Evolutionary conservation across 2,113 vertebrate genomes (phyloP).

Genomic region (Sylvilagus bachmani): DNA sequence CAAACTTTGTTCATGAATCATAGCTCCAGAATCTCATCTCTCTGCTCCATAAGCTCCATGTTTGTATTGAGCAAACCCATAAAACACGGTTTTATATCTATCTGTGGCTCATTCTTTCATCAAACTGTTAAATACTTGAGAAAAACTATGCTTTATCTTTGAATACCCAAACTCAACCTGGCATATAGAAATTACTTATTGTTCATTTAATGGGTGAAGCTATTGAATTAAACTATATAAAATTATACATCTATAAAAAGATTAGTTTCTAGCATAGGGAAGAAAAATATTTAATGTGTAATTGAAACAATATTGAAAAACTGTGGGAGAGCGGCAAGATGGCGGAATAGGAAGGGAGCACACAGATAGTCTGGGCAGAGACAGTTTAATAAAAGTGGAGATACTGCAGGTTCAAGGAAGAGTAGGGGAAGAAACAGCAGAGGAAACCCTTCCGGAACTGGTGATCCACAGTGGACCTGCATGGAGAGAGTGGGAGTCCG

Average conservation of each 20-base stretch:
- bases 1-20: background rate
- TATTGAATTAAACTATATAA: slow-evolving; percentile 23
- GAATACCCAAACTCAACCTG: background rate
- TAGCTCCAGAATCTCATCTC: background rate
- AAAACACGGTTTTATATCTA: background rate
- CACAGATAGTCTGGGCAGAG: too few relatives aligned
- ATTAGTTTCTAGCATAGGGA: background rate
- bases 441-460: too few relatives aligned
- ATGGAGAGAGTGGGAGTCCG: too few relatives aligned
- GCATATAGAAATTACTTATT: background rate
- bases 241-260: background rate
- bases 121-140: background rate
- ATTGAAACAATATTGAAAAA: slow-evolving; percentile 43
- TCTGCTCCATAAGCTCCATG: background rate
- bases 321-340: too few relatives aligned
- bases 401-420: too few relatives aligned
- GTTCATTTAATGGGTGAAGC: slow-evolving; percentile 5
- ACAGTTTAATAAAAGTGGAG: too few relatives aligned
- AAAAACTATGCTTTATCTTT: background rate
- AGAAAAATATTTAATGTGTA: slow-evolving; percentile 4
- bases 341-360: too few relatives aligned
- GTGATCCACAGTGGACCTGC: too few relatives aligned
- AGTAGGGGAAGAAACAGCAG: too few relatives aligned
- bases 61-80: background rate
- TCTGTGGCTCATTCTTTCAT: background rate